Conservation (phyloP, 2,113 vertebrate species). For the Pantherophis guttatus region DNA sequence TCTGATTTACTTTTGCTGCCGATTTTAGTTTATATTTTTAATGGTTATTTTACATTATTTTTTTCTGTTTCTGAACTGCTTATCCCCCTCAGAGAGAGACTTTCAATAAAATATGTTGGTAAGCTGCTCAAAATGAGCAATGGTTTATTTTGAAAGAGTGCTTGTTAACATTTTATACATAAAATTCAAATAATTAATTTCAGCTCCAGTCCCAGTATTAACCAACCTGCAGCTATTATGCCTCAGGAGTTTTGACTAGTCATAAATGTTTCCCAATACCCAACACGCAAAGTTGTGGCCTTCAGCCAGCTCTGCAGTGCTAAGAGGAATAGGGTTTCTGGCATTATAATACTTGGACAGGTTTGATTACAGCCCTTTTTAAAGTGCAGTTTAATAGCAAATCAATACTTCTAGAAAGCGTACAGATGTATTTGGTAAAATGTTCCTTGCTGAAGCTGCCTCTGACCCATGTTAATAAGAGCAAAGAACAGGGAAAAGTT, state of each 20-base stretch:
- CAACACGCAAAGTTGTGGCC: not conserved
- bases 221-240: not conserved
- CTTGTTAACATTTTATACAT: not conserved
- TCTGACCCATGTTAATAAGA: not conserved
- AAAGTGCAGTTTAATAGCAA: not conserved
- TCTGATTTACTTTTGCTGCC: too few relatives aligned
- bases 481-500: not conserved
- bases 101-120: not conserved
- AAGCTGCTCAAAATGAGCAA: not conserved
- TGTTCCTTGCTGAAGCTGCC: not conserved
- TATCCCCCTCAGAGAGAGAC: not conserved
- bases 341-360: not conserved
- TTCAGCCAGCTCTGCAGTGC: not conserved
- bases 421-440: not conserved
- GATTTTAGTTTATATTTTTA: not conserved
- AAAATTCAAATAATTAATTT: not conserved
- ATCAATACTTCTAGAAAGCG: conserved; percentile 6
- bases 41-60: not conserved
- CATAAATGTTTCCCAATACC: not conserved
- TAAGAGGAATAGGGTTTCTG: not conserved
- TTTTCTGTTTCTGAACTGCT: not conserved
- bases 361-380: not conserved
- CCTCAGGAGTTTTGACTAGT: not conserved
- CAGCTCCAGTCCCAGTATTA: not conserved
- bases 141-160: not conserved